phyloP scores from a whole-genome alignment of 92 coral and sea anemone genomes.

The Porites cylindrica region DNA sequence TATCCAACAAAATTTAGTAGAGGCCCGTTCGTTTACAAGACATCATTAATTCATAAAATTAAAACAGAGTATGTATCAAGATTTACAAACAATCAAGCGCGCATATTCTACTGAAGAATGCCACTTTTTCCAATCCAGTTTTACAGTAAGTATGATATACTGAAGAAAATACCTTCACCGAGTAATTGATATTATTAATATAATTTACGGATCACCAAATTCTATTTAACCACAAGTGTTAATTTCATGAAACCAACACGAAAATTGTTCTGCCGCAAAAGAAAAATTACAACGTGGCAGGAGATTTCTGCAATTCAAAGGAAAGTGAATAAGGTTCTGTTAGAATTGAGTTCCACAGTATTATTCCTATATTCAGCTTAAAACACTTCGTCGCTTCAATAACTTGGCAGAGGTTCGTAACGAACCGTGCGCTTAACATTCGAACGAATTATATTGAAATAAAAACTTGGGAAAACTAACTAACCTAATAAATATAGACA shows the following conservation, averaged over 20 bases:
- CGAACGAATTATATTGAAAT: background rate
- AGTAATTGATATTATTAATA: background rate
- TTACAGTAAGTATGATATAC: background rate
- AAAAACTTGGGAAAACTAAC: background rate
- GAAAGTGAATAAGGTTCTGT: too few relatives aligned
- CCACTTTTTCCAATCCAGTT: background rate
- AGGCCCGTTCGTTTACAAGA: too few relatives aligned
- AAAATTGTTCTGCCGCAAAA: background rate
- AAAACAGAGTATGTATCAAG: too few relatives aligned
- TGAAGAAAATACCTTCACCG: background rate
- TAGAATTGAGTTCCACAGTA: too few relatives aligned
- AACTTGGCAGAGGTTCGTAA: conserved; percentile 7
- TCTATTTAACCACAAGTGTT: conserved; percentile 9
- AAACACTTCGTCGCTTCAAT: too few relatives aligned
- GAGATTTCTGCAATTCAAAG: background rate
- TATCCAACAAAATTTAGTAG: too few relatives aligned
- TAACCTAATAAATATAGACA: background rate
- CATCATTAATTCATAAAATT: too few relatives aligned
- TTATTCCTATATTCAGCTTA: too few relatives aligned
- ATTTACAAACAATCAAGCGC: too few relatives aligned
- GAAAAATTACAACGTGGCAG: background rate
- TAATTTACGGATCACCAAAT: conserved; percentile 18
- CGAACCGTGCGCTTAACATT: background rate
- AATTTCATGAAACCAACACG: conserved; percentile 27
- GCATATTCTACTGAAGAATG: too few relatives aligned